These are phyloP conservation scores for Passer montanus DNA, from an alignment of 2,113 vertebrate genomes.

Conservation along the genomic window DNA sequence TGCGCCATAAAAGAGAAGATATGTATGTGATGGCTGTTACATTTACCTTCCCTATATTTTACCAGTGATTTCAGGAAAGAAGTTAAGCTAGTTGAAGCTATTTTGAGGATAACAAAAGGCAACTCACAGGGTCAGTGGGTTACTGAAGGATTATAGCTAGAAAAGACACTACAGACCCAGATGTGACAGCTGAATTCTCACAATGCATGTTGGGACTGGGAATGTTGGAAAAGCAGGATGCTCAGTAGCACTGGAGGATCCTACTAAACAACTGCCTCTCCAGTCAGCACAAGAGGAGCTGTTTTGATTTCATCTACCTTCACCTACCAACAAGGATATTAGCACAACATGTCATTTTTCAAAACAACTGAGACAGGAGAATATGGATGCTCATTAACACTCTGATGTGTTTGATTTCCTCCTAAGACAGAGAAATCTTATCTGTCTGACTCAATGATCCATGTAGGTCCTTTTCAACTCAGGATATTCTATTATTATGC, in stretches of 20 bases:
- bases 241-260: background rate
- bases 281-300: background rate
- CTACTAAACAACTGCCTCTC: background rate
- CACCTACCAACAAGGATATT: background rate
- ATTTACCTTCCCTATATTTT: background rate
- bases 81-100: background rate
- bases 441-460: background rate
- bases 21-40: background rate
- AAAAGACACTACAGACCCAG: background rate
- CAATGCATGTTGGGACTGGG: background rate
- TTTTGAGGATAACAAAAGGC: background rate
- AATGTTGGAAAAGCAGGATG: background rate
- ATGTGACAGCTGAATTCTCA: background rate
- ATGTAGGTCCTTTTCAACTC: background rate
- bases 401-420: constrained; percentile 2
- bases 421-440: background rate
- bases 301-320: background rate
- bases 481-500: background rate
- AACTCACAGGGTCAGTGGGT: background rate
- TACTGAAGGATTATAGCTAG: background rate
- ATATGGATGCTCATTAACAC: constrained; percentile 15
- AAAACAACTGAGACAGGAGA: constrained; percentile 2
- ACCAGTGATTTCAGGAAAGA: background rate
- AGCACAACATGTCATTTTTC: background rate
- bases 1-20: background rate